Conservation (phyloP, 2,888 invertebrate species). For the Arge pagana region DNA sequence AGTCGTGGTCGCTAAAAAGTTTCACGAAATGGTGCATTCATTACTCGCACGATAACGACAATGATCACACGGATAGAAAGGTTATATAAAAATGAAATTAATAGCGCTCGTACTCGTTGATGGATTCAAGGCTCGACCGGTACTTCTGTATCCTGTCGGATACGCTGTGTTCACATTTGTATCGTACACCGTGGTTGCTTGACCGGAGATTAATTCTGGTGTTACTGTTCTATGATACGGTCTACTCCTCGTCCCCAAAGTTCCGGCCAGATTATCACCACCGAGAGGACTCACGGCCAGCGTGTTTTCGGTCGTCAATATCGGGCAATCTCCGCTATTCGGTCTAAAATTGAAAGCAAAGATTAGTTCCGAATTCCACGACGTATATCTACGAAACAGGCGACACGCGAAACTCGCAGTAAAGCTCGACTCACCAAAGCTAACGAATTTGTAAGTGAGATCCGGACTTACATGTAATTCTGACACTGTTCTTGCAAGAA, state of each 20-base stretch:
- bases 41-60: not conserved
- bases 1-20: constrained; percentile 4
- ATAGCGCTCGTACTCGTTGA: constrained; percentile 35
- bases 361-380: too few species aligned
- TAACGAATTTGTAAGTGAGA: constrained; percentile 2
- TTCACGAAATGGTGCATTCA: not conserved
- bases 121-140: constrained; percentile 38
- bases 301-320: constrained; percentile 35
- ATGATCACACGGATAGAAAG: not conserved
- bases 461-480: constrained; percentile 62
- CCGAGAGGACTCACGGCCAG: constrained; percentile 37
- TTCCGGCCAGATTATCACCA: constrained; percentile 24
- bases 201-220: constrained; percentile 39
- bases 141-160: constrained; percentile 39
- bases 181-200: constrained; percentile 38
- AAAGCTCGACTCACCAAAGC: not conserved
- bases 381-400: not conserved
- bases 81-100: not conserved
- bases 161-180: constrained; percentile 37
- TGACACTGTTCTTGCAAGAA: constrained; percentile 66
- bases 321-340: constrained; percentile 60
- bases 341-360: constrained; percentile 54
- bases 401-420: too few species aligned
- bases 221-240: constrained; percentile 37
- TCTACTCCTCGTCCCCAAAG: constrained; percentile 33